phyloP scores from a whole-genome alignment of 2,888 invertebrate species.

The Epirrhoe alternata region DNA sequence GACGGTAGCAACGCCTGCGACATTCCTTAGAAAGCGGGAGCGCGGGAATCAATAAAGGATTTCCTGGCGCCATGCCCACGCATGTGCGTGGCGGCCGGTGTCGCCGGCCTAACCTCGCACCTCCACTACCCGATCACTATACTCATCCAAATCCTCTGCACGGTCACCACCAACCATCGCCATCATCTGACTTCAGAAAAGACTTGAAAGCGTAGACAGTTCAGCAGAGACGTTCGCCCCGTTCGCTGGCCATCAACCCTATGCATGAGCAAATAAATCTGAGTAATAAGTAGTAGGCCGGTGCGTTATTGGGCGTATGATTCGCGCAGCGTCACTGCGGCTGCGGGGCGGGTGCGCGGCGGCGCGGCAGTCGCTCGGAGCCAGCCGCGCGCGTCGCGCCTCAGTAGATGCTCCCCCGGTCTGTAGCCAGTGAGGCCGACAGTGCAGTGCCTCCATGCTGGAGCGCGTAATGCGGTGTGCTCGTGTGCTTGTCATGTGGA shows the following conservation, averaged over 20 bases:
- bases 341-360: slow-evolving; percentile 53
- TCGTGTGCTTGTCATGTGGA: slow-evolving; percentile 70
- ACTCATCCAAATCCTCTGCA: slow-evolving; percentile 21
- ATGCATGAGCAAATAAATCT: slow-evolving; percentile 80
- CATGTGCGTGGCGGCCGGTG: slow-evolving; percentile 79
- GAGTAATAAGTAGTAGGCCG: slow-evolving; percentile 76
- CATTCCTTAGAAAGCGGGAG: slow-evolving; percentile 82
- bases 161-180: slow-evolving; percentile 18
- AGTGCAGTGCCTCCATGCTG: slow-evolving; percentile 70
- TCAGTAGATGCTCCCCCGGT: slow-evolving; percentile 66
- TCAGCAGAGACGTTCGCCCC: slow-evolving; percentile 48
- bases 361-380: slow-evolving; percentile 52
- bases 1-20: slow-evolving; percentile 79
- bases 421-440: slow-evolving; percentile 50
- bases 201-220: not conserved
- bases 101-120: slow-evolving; percentile 48
- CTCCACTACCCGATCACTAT: slow-evolving; percentile 29
- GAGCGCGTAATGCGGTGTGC: slow-evolving; percentile 65
- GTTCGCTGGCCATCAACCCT: slow-evolving; percentile 69
- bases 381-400: slow-evolving; percentile 61
- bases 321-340: slow-evolving; percentile 83
- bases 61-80: slow-evolving; percentile 84
- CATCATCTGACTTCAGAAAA: slow-evolving; percentile 7
- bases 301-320: slow-evolving; percentile 83
- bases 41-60: slow-evolving; percentile 85